phyloP scores from a whole-genome alignment of 2,888 invertebrate genomes.

The Xestia ashworthii region DNA sequence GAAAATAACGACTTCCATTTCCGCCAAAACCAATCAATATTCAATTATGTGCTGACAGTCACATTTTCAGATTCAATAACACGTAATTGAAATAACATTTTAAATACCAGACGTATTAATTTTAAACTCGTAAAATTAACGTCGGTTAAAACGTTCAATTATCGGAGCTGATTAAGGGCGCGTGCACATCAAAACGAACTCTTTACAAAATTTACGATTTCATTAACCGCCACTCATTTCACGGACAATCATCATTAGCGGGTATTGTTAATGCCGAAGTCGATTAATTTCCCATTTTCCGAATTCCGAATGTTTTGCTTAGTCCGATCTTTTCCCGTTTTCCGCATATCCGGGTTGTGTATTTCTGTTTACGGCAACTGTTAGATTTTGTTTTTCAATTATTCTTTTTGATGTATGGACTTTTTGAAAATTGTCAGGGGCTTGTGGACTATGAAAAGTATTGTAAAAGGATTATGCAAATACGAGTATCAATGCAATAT shows the following conservation, averaged over 20 bases:
- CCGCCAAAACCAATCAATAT: slow-evolving; percentile 35
- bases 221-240: slow-evolving; percentile 80
- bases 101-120: slow-evolving; percentile 51
- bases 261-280: slow-evolving; percentile 83
- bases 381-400: slow-evolving; percentile 31
- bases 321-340: slow-evolving; percentile 66
- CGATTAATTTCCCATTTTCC: slow-evolving; percentile 86
- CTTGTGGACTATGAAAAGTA: neutral
- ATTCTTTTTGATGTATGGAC: neutral
- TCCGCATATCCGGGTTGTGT: slow-evolving; percentile 39
- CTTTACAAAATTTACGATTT: slow-evolving; percentile 82
- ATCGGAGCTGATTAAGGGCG: slow-evolving; percentile 61
- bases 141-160: slow-evolving; percentile 66
- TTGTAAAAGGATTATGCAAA: slow-evolving; percentile 8
- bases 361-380: slow-evolving; percentile 27
- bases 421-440: neutral
- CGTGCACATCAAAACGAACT: slow-evolving; percentile 73
- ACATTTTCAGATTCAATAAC: slow-evolving; percentile 48
- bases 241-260: slow-evolving; percentile 83
- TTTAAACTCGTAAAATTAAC: slow-evolving; percentile 48
- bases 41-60: slow-evolving; percentile 24
- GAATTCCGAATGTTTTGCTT: slow-evolving; percentile 73
- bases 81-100: slow-evolving; percentile 49
- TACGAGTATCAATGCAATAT: neutral
- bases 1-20: slow-evolving; percentile 13